These are phyloP conservation scores for Neotragus pygmaeus DNA, from an alignment of 2,113 vertebrate genomes.

Conservation along the genomic window DNA sequence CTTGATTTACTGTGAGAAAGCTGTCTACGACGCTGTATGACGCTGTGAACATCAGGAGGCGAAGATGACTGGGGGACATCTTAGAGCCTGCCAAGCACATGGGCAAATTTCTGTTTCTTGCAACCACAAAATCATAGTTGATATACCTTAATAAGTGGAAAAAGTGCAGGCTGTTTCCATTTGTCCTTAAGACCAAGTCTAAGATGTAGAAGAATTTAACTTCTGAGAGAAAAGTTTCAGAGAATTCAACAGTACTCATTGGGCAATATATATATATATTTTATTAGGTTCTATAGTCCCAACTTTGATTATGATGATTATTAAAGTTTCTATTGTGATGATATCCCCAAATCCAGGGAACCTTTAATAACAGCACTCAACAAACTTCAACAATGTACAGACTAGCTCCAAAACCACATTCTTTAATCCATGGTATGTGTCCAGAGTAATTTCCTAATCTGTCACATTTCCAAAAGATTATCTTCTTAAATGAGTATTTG, in stretches of 20 bases:
- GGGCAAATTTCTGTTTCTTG: not conserved
- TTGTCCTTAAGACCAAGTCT: not conserved
- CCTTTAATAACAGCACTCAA: not conserved
- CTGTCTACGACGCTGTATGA: not conserved
- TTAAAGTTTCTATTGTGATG: not conserved
- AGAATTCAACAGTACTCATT: not conserved
- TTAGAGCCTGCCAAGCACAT: not conserved
- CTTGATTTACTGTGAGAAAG: not conserved
- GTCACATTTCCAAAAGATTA: conserved; percentile 1
- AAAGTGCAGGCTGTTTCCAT: not conserved
- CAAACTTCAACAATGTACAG: not conserved
- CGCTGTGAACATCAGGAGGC: not conserved
- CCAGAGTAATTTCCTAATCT: not conserved
- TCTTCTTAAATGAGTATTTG: not conserved
- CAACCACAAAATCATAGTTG: not conserved
- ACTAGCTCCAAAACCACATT: not conserved
- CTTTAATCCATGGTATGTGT: not conserved
- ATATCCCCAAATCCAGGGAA: not conserved
- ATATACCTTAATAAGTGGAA: not conserved
- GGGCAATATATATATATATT: not conserved
- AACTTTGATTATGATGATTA: not conserved
- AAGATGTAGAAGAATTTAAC: not conserved
- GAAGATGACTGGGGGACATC: not conserved
- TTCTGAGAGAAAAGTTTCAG: not conserved
- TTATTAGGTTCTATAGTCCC: not conserved